Evolutionary conservation across 1,140 invertebrate species (phyloP), one percentile per base, ranked within the genome.

Genomic region (Onthophagus taurus): DNA sequence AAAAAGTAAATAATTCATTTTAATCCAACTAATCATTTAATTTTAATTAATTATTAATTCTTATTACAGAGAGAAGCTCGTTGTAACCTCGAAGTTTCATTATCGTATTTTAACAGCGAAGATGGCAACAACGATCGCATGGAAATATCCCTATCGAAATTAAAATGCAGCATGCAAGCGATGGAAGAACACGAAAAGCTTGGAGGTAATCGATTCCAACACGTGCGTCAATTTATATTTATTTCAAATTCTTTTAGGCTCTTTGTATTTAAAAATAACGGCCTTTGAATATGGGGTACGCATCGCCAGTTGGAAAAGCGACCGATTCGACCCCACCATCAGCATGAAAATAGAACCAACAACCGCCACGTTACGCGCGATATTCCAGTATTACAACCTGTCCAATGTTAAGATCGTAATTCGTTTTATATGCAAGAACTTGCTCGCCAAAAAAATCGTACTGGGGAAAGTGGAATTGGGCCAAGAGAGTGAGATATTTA

Each of bases 301-400:
- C 1, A 76, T 81, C 31, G 75, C 79, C 30, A 81, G 81, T 47
- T 84, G 81, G 80, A 84, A 84, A 57, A 83, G 80, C 44, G 75
- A 80, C 44, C 69, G 73, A 31, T 84, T 85, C 59, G 63, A 71
- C 12, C 81, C 82, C 3, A 78, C 79, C 2, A 76, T 84, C 4
- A 66, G 70, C 11, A 61, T 71, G 53, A 72, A 71, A 53, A 68
- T 74, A 17, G 61, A 65, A 45, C 44, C 52, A 5, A 55, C 54
- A 38, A 55, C 60, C 29, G 54, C 61, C 21, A 53, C 52, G 48
- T 19, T 74, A 60, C 50, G 68, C 55, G 45, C 64, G 51, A 53
- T 72, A 66, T 74, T 72, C 60, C 49, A 64, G 63, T 48, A 76
- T 67, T 74, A 69, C 63, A 44, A 67, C 61, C 21, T 78, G 68